phyloP scores from a whole-genome alignment of 2,797 vertebrate genomes.

The Vultur gryphus region DNA sequence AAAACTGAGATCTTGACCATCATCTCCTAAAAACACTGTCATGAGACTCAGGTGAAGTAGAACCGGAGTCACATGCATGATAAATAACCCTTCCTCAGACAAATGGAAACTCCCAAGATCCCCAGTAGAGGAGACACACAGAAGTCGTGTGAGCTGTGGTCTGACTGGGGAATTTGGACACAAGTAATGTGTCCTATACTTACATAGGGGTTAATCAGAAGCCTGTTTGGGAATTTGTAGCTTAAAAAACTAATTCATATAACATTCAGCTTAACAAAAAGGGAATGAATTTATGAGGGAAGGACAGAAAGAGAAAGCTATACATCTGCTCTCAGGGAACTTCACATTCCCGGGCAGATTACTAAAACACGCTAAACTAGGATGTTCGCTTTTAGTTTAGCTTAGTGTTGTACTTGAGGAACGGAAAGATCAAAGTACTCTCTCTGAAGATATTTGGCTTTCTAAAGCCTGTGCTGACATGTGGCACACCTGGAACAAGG shows the following conservation, averaged over 20 bases:
- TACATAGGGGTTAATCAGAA: neutral
- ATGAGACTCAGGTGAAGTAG: slow-evolving; percentile 7
- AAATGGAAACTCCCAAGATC: slow-evolving; percentile 15
- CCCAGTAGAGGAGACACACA: neutral
- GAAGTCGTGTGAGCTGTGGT: neutral
- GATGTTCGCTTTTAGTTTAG: neutral
- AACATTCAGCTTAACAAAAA: neutral
- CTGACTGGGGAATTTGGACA: neutral
- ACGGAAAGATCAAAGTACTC: neutral
- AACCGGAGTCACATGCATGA: neutral
- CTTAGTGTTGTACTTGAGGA: neutral
- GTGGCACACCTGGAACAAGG: neutral
- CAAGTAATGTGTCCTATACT: neutral
- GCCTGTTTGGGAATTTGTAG: neutral
- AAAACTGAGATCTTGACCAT: neutral
- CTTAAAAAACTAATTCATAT: neutral
- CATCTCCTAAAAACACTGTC: neutral
- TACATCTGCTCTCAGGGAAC: neutral
- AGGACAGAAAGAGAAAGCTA: neutral
- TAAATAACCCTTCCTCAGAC: neutral
- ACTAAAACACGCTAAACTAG: neutral
- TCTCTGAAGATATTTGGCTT: neutral
- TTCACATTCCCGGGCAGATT: neutral
- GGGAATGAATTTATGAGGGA: neutral
- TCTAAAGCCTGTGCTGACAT: neutral